These are phyloP conservation scores for Pogonomyrmex barbatus DNA, from an alignment of 1,140 invertebrate genomes.

Conservation along the genomic window DNA sequence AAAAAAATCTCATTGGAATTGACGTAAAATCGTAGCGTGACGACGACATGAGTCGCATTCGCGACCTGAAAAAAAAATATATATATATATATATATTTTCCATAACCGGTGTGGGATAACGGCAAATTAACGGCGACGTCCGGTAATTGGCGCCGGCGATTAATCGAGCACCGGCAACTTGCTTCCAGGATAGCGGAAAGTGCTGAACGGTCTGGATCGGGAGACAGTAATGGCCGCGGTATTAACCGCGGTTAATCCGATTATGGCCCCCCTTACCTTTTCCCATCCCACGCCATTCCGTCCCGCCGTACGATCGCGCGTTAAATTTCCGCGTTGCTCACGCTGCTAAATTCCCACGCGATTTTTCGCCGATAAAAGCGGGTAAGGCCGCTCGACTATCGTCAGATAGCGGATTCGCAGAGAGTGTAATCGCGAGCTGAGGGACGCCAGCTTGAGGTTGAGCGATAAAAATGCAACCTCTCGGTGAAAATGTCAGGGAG, in stretches of 20 bases:
- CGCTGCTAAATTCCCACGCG: neutral
- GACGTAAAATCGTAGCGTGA: neutral
- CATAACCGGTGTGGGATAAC: neutral
- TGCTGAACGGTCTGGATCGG: slow-evolving; percentile 35
- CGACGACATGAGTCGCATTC: neutral
- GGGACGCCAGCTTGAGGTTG: neutral
- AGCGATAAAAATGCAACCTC: neutral
- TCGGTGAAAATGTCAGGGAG: neutral
- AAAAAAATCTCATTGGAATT: neutral
- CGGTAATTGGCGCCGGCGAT: slow-evolving; percentile 64
- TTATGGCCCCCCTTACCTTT: slow-evolving; percentile 33
- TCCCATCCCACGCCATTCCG: neutral
- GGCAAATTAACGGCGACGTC: slow-evolving; percentile 31
- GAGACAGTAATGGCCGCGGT: slow-evolving; percentile 34
- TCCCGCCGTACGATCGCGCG: neutral
- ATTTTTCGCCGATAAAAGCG: slow-evolving; percentile 18
- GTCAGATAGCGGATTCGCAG: neutral
- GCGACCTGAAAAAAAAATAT: neutral
- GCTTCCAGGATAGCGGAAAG: slow-evolving; percentile 34
- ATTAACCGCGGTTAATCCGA: slow-evolving; percentile 66
- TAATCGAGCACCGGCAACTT: slow-evolving; percentile 53
- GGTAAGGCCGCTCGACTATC: neutral
- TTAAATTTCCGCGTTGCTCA: slow-evolving; percentile 8
- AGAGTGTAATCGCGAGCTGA: neutral
- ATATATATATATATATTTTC: neutral